phyloP scores from a whole-genome alignment of 2,888 invertebrate species.

The Leptogaster cylindrica region DNA sequence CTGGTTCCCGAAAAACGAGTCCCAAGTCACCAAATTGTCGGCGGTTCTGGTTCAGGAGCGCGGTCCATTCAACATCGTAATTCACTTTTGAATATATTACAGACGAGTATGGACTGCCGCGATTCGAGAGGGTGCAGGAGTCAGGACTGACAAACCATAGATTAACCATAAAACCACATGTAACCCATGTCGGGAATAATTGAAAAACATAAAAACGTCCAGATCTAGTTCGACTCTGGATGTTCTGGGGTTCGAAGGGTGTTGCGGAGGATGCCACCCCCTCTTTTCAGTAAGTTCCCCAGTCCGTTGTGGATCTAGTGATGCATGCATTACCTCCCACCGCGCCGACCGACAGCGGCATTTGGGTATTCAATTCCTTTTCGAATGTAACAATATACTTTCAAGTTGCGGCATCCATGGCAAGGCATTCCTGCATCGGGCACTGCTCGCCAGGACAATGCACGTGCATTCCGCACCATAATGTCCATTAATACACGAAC shows the following conservation, averaged over 20 bases:
- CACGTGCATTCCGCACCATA: conserved; percentile 7
- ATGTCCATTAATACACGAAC: conserved; percentile 11
- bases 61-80: neutral
- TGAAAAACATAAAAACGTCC: conserved; percentile 38
- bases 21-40: neutral
- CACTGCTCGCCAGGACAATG: conserved; percentile 1
- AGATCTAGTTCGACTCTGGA: conserved; percentile 8
- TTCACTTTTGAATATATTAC: neutral
- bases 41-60: neutral
- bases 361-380: conserved; percentile 19
- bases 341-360: no score
- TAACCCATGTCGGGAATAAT: conserved; percentile 34
- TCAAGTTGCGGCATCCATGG: conserved; percentile 7
- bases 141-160: conserved; percentile 20
- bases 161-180: conserved; percentile 37
- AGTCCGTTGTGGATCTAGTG: neutral
- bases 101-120: neutral
- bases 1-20: no score
- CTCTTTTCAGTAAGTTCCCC: no score
- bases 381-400: conserved; percentile 27
- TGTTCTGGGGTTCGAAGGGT: no score
- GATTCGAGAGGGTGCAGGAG: conserved; percentile 17
- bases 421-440: neutral
- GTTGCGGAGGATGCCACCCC: neutral
- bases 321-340: conserved; percentile 12